Conservation (phyloP, 1,140 invertebrate genomes). For the Drosophila bocqueti region DNA sequence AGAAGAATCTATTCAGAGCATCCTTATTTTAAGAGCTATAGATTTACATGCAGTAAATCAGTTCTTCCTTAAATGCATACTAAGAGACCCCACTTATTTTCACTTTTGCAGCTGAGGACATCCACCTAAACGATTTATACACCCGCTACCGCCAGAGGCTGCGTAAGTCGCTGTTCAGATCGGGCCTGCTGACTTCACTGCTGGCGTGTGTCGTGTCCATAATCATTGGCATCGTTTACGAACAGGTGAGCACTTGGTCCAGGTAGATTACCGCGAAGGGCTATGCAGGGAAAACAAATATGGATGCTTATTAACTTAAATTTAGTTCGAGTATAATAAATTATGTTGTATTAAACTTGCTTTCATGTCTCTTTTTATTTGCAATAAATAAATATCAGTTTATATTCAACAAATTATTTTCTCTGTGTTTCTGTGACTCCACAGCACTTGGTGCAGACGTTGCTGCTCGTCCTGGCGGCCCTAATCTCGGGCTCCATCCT, state of each 20-base stretch:
- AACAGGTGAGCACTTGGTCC: constrained; percentile 64
- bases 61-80: background rate
- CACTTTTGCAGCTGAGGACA: constrained; percentile 75
- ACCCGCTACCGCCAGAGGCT: constrained; percentile 84
- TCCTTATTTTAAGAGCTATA: no score
- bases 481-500: constrained; percentile 79
- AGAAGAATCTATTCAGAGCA: background rate
- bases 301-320: background rate
- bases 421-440: constrained; percentile 13
- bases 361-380: background rate
- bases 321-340: no score
- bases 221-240: constrained; percentile 73
- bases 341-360: background rate
- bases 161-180: constrained; percentile 83
- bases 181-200: constrained; percentile 79
- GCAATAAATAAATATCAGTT: constrained; percentile 1
- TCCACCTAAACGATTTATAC: constrained; percentile 84
- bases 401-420: background rate
- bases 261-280: background rate
- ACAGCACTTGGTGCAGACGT: constrained; percentile 63
- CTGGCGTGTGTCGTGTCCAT: constrained; percentile 83
- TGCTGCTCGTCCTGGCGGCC: constrained; percentile 68
- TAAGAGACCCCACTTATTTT: constrained; percentile 1
- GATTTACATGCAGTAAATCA: background rate
- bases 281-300: constrained; percentile 2